Evolutionary conservation across 2,888 invertebrate genomes (phyloP).

Genomic region (Ornithoptera alexandrae): DNA sequence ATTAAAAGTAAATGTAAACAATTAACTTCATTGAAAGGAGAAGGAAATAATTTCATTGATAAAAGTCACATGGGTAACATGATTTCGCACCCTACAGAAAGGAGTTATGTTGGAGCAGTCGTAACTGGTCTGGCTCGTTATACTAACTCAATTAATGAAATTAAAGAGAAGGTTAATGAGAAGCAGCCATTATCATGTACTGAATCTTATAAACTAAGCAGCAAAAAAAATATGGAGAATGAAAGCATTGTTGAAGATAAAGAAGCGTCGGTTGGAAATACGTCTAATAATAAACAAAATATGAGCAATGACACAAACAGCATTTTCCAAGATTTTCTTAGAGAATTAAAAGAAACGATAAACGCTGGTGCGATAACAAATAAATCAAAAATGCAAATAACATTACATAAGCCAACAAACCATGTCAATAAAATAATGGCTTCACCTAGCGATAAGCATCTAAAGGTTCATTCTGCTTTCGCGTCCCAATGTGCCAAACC

Average conservation of each 20-base stretch:
- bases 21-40: slow-evolving; percentile 1
- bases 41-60: neutral
- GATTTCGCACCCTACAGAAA: slow-evolving; percentile 1
- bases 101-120: slow-evolving; percentile 13
- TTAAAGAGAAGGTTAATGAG: slow-evolving; percentile 2
- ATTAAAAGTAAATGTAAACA: slow-evolving; percentile 46
- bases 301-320: slow-evolving; percentile 16
- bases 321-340: slow-evolving; percentile 48
- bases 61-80: slow-evolving; percentile 3
- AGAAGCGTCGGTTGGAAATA: slow-evolving; percentile 13
- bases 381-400: slow-evolving; percentile 21
- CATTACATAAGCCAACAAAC: neutral
- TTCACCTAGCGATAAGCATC: neutral
- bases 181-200: neutral
- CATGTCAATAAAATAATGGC: slow-evolving; percentile 5
- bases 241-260: slow-evolving; percentile 7
- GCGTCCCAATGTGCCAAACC: slow-evolving; percentile 55
- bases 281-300: slow-evolving; percentile 5
- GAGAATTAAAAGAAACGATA: slow-evolving; percentile 51
- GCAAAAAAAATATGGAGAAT: slow-evolving; percentile 4
- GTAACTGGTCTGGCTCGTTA: slow-evolving; percentile 24
- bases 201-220: slow-evolving; percentile 3
- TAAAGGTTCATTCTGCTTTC: slow-evolving; percentile 12
- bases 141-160: slow-evolving; percentile 11
- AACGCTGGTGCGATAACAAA: slow-evolving; percentile 48